phyloP scores from a whole-genome alignment of 2,888 invertebrate genomes.

The Bellardia bayeri region DNA sequence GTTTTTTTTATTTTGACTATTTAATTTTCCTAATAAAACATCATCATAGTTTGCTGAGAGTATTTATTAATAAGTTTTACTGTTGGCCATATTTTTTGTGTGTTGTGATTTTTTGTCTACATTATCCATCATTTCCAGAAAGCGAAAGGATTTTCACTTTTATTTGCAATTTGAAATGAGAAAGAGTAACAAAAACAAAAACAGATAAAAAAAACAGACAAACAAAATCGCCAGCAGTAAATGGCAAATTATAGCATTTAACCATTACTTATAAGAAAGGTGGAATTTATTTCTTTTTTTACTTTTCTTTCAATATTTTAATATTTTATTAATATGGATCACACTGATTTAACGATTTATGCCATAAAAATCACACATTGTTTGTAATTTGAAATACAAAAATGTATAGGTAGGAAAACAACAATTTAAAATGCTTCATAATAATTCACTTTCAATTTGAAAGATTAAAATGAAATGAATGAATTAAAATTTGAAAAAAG shows the following conservation, averaged over 20 bases:
- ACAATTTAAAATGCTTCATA: slow-evolving; percentile 26
- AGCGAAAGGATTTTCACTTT: slow-evolving; percentile 75
- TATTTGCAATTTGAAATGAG: slow-evolving; percentile 43
- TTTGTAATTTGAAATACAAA: neutral
- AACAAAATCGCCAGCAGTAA: slow-evolving; percentile 57
- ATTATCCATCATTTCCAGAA: slow-evolving; percentile 67
- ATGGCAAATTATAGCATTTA: slow-evolving; percentile 58
- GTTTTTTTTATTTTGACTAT: neutral
- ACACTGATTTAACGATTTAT: slow-evolving; percentile 11
- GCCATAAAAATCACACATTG: slow-evolving; percentile 49
- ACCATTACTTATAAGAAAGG: slow-evolving; percentile 46
- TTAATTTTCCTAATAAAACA: slow-evolving; percentile 49
- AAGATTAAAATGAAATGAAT: slow-evolving; percentile 13
- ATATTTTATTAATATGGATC: slow-evolving; percentile 57
- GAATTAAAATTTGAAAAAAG: slow-evolving; percentile 15
- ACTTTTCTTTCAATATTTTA: slow-evolving; percentile 13
- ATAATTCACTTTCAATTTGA: slow-evolving; percentile 45
- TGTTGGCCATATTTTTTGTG: slow-evolving; percentile 39
- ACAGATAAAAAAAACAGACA: slow-evolving; percentile 1
- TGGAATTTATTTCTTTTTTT: slow-evolving; percentile 51
- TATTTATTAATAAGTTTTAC: slow-evolving; percentile 55
- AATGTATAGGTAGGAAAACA: neutral
- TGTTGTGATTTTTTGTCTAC: slow-evolving; percentile 32
- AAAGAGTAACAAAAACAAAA: slow-evolving; percentile 19
- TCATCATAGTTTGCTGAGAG: slow-evolving; percentile 20